Conservation (phyloP, 1,140 invertebrate species). For the Chionoecetes opilio region DNA sequence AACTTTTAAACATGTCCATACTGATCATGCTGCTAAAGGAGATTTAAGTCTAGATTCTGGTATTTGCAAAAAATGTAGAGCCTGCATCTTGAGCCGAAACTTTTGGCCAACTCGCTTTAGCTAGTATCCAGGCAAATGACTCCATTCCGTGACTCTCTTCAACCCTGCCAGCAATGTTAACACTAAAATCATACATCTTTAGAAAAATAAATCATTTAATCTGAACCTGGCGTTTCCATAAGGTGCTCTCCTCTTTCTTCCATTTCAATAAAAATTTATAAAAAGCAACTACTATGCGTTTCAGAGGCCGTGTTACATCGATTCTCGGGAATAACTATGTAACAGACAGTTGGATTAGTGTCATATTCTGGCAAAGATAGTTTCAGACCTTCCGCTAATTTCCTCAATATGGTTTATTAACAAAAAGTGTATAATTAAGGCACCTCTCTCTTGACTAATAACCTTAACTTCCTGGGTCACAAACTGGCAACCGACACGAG, state of each 20-base stretch:
- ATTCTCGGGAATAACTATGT: too few relatives aligned
- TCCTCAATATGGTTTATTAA: too few relatives aligned
- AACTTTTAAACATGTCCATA: not conserved
- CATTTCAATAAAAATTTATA: conserved; percentile 9
- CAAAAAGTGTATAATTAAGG: too few relatives aligned
- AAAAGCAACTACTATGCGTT: conserved; percentile 30
- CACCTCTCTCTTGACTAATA: too few relatives aligned
- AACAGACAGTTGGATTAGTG: too few relatives aligned
- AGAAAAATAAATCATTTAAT: conserved; percentile 23
- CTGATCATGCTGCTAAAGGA: not conserved
- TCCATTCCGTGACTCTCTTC: not conserved
- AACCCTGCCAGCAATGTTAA: not conserved
- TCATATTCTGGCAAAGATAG: too few relatives aligned
- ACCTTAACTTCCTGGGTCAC: too few relatives aligned
- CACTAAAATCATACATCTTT: conserved; percentile 22
- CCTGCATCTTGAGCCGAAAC: not conserved
- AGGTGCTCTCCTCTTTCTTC: conserved; percentile 3
- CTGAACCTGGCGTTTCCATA: not conserved
- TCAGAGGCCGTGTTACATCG: too few relatives aligned
- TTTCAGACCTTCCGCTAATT: too few relatives aligned
- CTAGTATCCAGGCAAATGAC: not conserved
- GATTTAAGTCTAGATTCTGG: not conserved
- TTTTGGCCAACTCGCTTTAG: not conserved
- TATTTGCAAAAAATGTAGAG: not conserved
- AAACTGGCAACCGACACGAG: too few relatives aligned